Conservation (phyloP, 2,113 vertebrate genomes). For the Nymphicus hollandicus region DNA sequence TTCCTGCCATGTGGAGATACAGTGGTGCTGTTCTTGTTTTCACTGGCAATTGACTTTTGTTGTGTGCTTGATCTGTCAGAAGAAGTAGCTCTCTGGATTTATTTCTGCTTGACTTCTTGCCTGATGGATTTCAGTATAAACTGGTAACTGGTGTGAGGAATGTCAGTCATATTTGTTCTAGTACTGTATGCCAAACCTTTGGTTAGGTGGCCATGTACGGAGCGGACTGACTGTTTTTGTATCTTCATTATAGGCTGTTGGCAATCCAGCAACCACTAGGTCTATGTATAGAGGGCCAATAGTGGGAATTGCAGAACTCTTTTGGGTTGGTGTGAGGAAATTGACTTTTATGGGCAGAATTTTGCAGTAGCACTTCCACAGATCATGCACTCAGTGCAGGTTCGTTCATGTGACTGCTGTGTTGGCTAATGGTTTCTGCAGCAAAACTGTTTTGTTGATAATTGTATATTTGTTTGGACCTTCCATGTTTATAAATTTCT, state of each 20-base stretch:
- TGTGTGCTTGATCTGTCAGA: not conserved
- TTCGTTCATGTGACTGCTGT: not conserved
- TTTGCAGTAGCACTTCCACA: not conserved
- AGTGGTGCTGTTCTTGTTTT: not conserved
- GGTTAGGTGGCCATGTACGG: not conserved
- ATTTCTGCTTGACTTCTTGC: not conserved
- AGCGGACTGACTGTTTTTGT: not conserved
- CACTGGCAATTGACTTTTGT: not conserved
- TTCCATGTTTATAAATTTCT: not conserved
- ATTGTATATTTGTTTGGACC: not conserved
- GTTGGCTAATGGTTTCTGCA: not conserved
- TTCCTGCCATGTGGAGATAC: not conserved
- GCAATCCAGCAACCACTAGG: not conserved
- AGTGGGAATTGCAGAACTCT: not conserved
- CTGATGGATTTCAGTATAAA: not conserved
- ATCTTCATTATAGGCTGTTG: not conserved
- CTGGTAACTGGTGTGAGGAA: not conserved
- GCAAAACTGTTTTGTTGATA: not conserved
- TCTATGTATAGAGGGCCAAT: not conserved
- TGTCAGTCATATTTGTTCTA: not conserved
- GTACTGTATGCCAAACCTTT: not conserved
- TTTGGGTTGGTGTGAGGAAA: not conserved
- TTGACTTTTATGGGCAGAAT: not conserved
- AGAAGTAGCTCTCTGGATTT: not conserved
- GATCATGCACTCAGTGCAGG: fast-evolving